A percentile compares a stretch with the other conserved stretches of the same genome.
Conservation (phyloP, 2,113 vertebrate genomes). For the Microcebus lehilahytsara region DNA sequence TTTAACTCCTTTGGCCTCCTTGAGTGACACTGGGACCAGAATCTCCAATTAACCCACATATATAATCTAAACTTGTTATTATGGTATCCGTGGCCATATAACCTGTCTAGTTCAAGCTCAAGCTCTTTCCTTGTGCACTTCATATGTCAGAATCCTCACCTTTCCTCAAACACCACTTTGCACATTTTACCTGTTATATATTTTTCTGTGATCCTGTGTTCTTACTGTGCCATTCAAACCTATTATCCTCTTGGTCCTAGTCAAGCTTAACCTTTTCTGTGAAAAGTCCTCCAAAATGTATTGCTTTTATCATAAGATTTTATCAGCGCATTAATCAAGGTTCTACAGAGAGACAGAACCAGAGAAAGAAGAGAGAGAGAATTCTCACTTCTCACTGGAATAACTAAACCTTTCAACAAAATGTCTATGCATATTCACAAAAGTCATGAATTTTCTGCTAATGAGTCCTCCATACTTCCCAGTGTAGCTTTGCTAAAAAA, state of each 20-base stretch:
- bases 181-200: background rate
- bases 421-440: background rate
- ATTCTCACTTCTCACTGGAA: background rate
- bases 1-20: too few relatives aligned
- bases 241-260: background rate
- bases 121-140: background rate
- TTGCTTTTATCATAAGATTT: background rate
- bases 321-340: background rate
- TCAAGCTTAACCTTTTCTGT: background rate
- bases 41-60: too few relatives aligned
- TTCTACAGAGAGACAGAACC: background rate
- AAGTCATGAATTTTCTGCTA: background rate
- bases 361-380: background rate
- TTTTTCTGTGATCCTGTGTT: background rate
- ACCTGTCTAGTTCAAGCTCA: background rate
- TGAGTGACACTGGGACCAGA: too few relatives aligned
- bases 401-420: background rate
- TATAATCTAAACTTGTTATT: background rate
- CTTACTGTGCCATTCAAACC: background rate
- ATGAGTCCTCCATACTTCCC: background rate
- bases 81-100: background rate
- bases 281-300: background rate
- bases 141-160: fast-evolving
- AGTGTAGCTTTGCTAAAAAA: background rate
- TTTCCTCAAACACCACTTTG: background rate